Evolutionary conservation across 2,797 vertebrate species (phyloP), one percentile per base, ranked within the genome.

Genomic region (Falco novaeseelandiae): DNA sequence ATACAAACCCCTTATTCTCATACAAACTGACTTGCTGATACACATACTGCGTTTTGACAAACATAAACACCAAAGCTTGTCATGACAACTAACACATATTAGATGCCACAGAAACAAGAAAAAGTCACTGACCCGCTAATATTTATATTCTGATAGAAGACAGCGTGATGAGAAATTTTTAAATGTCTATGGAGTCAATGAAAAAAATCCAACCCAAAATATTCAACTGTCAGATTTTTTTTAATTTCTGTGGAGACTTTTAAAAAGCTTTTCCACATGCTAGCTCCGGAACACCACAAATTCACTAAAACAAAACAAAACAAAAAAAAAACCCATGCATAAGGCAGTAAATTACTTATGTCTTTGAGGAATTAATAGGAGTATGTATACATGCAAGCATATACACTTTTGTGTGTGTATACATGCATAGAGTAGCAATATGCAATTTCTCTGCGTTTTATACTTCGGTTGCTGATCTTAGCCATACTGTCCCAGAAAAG

Each of bases 121-220:
- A 74, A 86, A 48, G 1, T n/a, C 20, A 11, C 30, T 16, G 7
- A 48, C 27, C 30, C 65, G 27, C 3, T 67, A 74, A 52, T 73
- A 62, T 14, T 70, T 58, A 29, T n/a, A 27, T 70, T 76, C 20
- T 73, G 12, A 51, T 71, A 61, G 13, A 73, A 57, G 65, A 72
- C 6, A 42, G 10, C 1, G 5, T 17, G 17, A 61, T 3, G 0
- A 42, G 10, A 54, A 80, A 29, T 19, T 17, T 25, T 72, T 52
- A 65, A 20, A 62, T 18, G 13, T 14, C 44, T 55, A 14, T 1
- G 0, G 2, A 9, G 8, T 14, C 1, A 1, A 40, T 20, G n/a
- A 67, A 90, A 78, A 42, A 80, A 32, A 27, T 6, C 7, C 10
- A 46, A 51, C 51, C 5, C 7, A 77, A 92, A 81, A 66, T 14